phyloP scores from a whole-genome alignment of 92 coral and sea anemone species.

The Siderastrea siderea region DNA sequence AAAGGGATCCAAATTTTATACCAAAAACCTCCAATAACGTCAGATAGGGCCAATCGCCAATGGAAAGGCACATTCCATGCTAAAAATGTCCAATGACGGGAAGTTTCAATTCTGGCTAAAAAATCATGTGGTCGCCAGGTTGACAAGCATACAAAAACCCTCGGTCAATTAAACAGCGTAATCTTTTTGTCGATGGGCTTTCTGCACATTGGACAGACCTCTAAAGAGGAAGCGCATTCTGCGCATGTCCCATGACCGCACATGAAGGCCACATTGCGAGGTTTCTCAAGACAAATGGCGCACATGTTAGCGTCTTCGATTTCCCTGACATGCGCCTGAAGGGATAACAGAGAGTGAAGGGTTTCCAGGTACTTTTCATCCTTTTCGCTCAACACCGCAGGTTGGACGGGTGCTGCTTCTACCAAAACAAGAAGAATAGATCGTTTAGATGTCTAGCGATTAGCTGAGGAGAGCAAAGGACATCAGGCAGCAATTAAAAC shows the following conservation, averaged over 20 bases:
- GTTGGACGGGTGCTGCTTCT: conserved; percentile 17
- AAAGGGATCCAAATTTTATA: too few species aligned
- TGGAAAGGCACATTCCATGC: not conserved
- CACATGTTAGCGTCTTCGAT: conserved; percentile 87
- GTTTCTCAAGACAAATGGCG: conserved; percentile 83
- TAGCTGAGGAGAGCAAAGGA: not conserved
- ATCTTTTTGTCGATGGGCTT: conserved; percentile 83
- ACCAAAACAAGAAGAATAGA: not conserved
- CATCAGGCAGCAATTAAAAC: not conserved
- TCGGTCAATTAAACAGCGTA: conserved; percentile 63
- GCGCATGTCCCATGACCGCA: conserved; percentile 90
- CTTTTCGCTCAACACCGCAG: conserved; percentile 36
- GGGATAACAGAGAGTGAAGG: conserved; percentile 71
- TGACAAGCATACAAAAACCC: not conserved
- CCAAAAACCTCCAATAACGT: too few species aligned
- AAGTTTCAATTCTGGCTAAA: not conserved
- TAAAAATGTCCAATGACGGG: not conserved
- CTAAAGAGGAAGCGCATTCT: conserved; percentile 67
- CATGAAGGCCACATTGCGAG: conserved; percentile 79
- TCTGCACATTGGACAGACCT: conserved; percentile 85
- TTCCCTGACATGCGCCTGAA: conserved; percentile 85
- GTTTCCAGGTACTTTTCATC: conserved; percentile 79
- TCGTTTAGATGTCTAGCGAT: not conserved
- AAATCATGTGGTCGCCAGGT: not conserved
- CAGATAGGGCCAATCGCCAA: not conserved